Evolutionary conservation across 2,888 invertebrate species (phyloP), one percentile per base, ranked within the genome.

Genomic region (Xanthorhoe spadicearia): DNA sequence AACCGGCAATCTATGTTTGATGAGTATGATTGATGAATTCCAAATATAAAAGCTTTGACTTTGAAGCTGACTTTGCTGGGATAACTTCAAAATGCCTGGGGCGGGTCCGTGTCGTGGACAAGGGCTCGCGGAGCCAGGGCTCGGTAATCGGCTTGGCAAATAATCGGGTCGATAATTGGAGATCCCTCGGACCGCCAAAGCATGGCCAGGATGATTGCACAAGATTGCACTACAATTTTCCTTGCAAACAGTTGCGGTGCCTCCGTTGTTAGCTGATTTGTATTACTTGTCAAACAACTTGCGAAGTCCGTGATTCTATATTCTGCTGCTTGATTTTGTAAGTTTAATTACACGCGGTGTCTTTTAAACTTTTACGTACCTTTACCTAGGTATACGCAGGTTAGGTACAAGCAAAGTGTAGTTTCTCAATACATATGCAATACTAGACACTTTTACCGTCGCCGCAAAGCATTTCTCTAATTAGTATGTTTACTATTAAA

Each of bases 141-240:
- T 15, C 59, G 35, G 43, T 69, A 65, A 69, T 65, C 69, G 62
- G 48, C 57, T 68, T 77, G 75, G 81, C 82, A 80, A 85, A 84
- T 83, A 83, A 81, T 81, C 78, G 76, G 72, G 70, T 72, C 82
- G 82, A 85, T 88, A 86, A 89, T 88, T 86, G 77, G 73, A 68
- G 74, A 74, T 75, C 74, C 74, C 73, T 75, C 74, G 73, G 68
- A 72, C 75, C 78, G 74, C 71, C 74, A 75, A 79, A 76, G 77
- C 76, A 64, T 72, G 74, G 76, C 69, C 73, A 74, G 72, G 74
- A 76, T 85, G 86, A 87, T 88, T 87, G 84, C 81, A 76, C 76
- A 81, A 86, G 82, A 89, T 89, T 89, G 84, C 85, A 77, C 77
- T 77, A 77, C 83, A 87, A 90, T 88, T 88, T 86, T 77, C 75